A percentile compares a stretch with the other conserved stretches of the same genome.
These are phyloP conservation scores for Eupithecia tripunctaria DNA, from an alignment of 2,888 invertebrate genomes.

Conservation along the genomic window DNA sequence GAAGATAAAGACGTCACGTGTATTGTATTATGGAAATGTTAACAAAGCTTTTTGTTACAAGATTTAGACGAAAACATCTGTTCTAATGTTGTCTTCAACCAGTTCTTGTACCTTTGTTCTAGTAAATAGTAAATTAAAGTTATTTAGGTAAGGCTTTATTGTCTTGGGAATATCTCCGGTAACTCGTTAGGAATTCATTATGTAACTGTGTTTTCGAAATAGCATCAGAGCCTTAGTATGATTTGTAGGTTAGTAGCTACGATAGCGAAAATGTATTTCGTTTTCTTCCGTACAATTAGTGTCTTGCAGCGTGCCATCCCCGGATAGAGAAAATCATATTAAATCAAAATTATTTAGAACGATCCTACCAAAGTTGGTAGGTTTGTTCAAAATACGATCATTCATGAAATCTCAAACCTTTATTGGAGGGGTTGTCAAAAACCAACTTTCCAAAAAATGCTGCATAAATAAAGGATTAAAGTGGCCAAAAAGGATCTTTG, in stretches of 20 bases:
- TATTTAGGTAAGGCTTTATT: background rate
- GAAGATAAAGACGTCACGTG: background rate
- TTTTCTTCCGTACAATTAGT: background rate
- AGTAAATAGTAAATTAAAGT: background rate
- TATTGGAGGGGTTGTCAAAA: too few species aligned
- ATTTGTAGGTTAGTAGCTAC: too few species aligned
- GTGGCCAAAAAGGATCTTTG: too few species aligned
- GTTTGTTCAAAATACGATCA: too few species aligned
- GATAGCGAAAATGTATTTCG: background rate
- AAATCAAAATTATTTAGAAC: too few species aligned
- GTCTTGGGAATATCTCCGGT: background rate
- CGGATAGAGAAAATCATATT: too few species aligned
- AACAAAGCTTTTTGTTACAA: background rate
- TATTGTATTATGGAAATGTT: background rate
- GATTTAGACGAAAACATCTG: background rate
- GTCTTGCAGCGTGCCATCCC: background rate
- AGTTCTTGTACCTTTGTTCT: background rate
- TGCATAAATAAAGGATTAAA: too few species aligned
- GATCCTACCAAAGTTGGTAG: too few species aligned
- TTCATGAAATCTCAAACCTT: too few species aligned
- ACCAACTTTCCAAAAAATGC: too few species aligned
- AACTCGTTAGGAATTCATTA: background rate
- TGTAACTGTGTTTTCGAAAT: background rate
- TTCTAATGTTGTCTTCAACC: background rate
- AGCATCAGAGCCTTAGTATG: background rate